These are phyloP conservation scores for Muscicapa striata DNA, from an alignment of 2,797 vertebrate species.

Conservation along the genomic window DNA sequence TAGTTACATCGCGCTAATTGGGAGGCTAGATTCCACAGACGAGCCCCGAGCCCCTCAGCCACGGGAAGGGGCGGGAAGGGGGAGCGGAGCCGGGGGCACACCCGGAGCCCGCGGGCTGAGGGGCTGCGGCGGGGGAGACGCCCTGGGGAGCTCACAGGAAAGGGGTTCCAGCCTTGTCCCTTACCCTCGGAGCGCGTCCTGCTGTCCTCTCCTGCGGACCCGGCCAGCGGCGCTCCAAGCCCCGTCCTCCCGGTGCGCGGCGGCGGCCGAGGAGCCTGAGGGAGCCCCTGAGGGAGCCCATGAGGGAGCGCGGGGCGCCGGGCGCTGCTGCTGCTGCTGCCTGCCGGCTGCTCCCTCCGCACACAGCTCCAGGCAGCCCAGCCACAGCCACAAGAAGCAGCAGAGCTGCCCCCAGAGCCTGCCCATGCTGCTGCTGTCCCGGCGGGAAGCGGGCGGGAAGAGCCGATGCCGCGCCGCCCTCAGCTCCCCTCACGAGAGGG, in stretches of 20 bases:
- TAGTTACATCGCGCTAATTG: background rate
- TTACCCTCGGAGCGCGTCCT: slow-evolving; percentile 83
- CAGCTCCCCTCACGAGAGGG: background rate
- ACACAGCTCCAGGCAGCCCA: slow-evolving; percentile 67
- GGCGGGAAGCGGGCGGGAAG: background rate
- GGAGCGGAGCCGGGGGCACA: background rate
- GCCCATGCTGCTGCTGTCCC: slow-evolving; percentile 50
- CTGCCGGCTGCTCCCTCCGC: slow-evolving; percentile 17
- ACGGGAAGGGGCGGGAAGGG: too few relatives aligned
- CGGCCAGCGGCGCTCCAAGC: slow-evolving; percentile 11
- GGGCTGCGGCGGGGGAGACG: background rate
- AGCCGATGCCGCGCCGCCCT: background rate
- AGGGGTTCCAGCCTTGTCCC: background rate
- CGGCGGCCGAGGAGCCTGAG: background rate
- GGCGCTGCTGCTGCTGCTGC: background rate
- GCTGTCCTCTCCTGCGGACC: slow-evolving; percentile 78
- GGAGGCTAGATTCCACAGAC: background rate
- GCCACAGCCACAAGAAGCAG: slow-evolving; percentile 45
- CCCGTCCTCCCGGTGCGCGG: slow-evolving; percentile 55
- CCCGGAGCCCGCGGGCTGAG: too few relatives aligned
- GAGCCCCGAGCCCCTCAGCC: background rate
- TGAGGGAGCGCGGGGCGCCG: background rate
- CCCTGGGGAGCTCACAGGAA: background rate
- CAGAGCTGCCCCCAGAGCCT: slow-evolving; percentile 36
- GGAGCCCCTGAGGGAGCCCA: background rate